Evolutionary conservation across 2,888 invertebrate species (phyloP).

Genomic region (Cephus rjabovi): DNA sequence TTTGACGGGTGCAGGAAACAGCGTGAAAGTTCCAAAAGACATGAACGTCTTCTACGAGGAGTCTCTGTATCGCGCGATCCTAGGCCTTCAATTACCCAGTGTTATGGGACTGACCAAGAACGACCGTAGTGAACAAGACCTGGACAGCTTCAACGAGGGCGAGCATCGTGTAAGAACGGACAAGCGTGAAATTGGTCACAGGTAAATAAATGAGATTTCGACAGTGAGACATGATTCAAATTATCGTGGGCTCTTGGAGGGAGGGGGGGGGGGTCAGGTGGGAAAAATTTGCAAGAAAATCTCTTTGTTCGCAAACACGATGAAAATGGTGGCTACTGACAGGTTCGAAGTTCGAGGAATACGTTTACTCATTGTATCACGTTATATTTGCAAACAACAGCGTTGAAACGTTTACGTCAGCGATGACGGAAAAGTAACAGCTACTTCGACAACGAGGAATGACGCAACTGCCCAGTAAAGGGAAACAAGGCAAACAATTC

Average conservation of each 20-base stretch:
- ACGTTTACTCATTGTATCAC: background rate
- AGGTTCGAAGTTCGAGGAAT: background rate
- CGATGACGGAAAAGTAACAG: background rate
- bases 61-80: constrained; percentile 34
- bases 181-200: constrained; percentile 62
- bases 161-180: constrained; percentile 48
- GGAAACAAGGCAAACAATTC: background rate
- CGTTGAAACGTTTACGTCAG: background rate
- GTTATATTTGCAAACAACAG: background rate
- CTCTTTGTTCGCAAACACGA: background rate
- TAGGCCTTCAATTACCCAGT: constrained; percentile 34
- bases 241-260: background rate
- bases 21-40: constrained; percentile 38
- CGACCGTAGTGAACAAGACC: constrained; percentile 56
- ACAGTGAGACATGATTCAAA: background rate
- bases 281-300: background rate
- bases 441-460: background rate
- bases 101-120: constrained; percentile 43
- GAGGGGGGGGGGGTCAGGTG: too few species aligned
- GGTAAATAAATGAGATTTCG: constrained; percentile 45
- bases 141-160: constrained; percentile 57
- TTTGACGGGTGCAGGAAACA: constrained; percentile 33
- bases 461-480: background rate
- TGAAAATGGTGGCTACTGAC: background rate
- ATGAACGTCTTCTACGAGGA: constrained; percentile 34